phyloP scores from a whole-genome alignment of 2,888 invertebrate species.

The Chrysodeixis includens region DNA sequence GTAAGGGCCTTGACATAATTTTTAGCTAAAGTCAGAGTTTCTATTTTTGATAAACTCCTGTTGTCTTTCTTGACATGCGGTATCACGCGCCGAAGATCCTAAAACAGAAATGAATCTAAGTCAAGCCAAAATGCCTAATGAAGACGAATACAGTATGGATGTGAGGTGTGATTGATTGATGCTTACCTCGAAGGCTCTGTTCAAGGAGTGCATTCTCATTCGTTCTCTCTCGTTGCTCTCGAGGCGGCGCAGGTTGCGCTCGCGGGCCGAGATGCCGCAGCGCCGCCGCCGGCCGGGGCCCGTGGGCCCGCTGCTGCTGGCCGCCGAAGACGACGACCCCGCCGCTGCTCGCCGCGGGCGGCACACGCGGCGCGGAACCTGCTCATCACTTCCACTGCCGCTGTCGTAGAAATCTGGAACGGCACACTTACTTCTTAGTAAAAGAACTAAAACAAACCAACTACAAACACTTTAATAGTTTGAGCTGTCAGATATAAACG shows the following conservation, averaged over 20 bases:
- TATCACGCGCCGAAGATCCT: conserved; percentile 95
- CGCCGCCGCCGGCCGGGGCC: conserved; percentile 90
- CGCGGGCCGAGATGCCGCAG: conserved; percentile 94
- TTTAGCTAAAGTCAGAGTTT: conserved; percentile 95
- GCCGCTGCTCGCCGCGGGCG: conserved; percentile 74
- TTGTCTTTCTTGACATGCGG: conserved; percentile 96
- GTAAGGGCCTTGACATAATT: conserved; percentile 97
- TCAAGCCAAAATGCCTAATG: conserved; percentile 42
- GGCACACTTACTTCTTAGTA: conserved; percentile 8
- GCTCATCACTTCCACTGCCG: conserved; percentile 81
- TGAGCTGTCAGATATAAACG: too few species aligned
- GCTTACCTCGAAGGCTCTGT: conserved; percentile 96
- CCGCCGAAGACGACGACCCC: conserved; percentile 73
- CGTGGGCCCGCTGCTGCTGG: conserved; percentile 65
- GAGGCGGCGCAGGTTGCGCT: conserved; percentile 94
- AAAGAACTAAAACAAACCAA: neutral
- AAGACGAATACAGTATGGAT: neutral
- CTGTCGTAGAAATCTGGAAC: conserved; percentile 83
- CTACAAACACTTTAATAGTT: conserved; percentile 20
- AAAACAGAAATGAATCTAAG: conserved; percentile 62
- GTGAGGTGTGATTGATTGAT: conserved; percentile 17
- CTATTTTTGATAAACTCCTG: conserved; percentile 95
- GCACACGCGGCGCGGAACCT: conserved; percentile 69
- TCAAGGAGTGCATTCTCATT: conserved; percentile 97
- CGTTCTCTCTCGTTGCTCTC: conserved; percentile 97